A percentile compares a stretch with the other conserved stretches of the same genome.
phyloP scores from a whole-genome alignment of 2,113 vertebrate genomes.

The Crotalus helleri region DNA sequence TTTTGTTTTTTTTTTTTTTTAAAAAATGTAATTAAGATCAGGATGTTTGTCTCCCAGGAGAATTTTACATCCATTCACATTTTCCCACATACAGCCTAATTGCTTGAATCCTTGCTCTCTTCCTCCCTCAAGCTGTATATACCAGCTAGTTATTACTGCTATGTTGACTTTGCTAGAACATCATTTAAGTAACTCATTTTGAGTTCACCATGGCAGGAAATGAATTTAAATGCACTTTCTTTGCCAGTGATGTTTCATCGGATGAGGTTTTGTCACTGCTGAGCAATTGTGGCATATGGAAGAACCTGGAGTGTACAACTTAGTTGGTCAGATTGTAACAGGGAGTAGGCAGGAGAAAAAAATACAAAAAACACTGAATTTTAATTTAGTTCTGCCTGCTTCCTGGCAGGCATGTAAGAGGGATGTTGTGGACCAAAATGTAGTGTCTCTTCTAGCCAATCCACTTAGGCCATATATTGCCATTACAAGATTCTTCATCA shows the following conservation, averaged over 20 bases:
- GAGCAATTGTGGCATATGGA: background rate
- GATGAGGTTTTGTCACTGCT: background rate
- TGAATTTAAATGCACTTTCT: background rate
- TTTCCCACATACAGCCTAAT: constrained; percentile 6
- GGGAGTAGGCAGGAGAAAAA: background rate
- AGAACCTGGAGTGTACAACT: background rate
- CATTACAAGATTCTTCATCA: background rate
- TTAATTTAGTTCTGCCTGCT: background rate
- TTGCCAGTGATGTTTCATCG: background rate
- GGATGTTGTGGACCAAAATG: background rate
- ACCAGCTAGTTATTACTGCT: background rate
- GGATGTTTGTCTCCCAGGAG: constrained; percentile 4
- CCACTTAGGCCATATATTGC: background rate
- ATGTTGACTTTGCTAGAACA: background rate
- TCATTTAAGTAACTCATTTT: background rate
- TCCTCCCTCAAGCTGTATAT: background rate
- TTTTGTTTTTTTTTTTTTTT: background rate
- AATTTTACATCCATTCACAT: background rate
- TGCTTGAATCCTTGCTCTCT: background rate
- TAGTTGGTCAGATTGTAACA: background rate
- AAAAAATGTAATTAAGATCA: constrained; percentile 7
- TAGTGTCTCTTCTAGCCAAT: background rate
- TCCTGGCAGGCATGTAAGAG: background rate
- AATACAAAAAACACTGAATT: background rate
- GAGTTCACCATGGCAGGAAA: background rate